phyloP scores from a whole-genome alignment of 2,888 invertebrate species.

The Nasonia oneida region DNA sequence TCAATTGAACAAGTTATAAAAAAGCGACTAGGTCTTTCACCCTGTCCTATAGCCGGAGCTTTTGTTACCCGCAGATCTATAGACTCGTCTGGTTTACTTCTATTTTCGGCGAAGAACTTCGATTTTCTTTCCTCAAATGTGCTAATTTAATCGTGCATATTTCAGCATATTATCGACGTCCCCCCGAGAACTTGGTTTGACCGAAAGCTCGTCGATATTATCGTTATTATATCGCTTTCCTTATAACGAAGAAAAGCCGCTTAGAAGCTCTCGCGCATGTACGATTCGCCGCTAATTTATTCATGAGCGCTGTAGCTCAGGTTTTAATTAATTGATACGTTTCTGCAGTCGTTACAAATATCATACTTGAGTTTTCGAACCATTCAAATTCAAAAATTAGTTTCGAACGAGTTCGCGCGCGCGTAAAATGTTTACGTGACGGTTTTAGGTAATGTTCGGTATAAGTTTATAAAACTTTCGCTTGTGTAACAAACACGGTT shows the following conservation, averaged over 20 bases:
- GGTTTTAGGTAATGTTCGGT: background rate
- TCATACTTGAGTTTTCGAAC: background rate
- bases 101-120: conserved; percentile 49
- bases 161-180: conserved; percentile 22
- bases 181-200: background rate
- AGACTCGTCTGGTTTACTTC: conserved; percentile 30
- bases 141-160: conserved; percentile 35
- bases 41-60: background rate
- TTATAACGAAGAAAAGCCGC: background rate
- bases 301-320: background rate
- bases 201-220: conserved; percentile 1
- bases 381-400: background rate
- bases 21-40: conserved; percentile 44
- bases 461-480: no score
- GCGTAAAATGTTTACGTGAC: background rate
- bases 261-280: background rate
- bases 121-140: conserved; percentile 33
- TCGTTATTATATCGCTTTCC: background rate
- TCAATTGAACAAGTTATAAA: background rate
- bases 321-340: background rate
- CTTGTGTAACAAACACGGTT: no score
- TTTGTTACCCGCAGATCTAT: conserved; percentile 4
- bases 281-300: background rate
- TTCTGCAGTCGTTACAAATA: background rate
- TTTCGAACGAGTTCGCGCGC: background rate